A percentile compares a stretch with the other conserved stretches of the same genome.
Evolutionary conservation across 2,888 invertebrate species (phyloP).

Genomic region (Thelaira solivaga): DNA sequence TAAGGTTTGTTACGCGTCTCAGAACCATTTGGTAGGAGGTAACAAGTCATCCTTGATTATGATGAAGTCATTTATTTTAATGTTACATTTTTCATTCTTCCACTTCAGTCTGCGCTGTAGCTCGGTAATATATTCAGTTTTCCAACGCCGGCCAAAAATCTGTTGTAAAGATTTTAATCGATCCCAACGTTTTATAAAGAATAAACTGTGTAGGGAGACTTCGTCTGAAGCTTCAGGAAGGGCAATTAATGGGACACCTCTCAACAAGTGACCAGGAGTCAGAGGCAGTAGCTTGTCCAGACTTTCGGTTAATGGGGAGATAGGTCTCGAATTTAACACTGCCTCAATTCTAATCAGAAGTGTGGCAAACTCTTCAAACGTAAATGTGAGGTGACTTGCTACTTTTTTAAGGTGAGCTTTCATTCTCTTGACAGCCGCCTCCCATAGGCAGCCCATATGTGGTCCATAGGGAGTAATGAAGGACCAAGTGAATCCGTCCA

Average conservation of each 20-base stretch:
- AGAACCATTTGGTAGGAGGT: not conserved
- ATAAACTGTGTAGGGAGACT: not conserved
- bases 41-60: not conserved
- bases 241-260: not conserved
- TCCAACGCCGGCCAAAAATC: not conserved
- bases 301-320: not conserved
- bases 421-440: not conserved
- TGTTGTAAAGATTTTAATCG: not conserved
- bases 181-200: constrained; percentile 3
- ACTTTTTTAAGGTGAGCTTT: not conserved
- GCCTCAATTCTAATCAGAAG: not conserved
- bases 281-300: not conserved
- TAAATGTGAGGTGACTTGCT: not conserved
- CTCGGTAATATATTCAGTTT: constrained; percentile 1
- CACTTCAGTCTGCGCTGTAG: not conserved
- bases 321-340: not conserved
- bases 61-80: not conserved
- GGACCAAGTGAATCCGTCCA: too few species aligned
- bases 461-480: too few species aligned
- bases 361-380: not conserved
- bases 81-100: not conserved
- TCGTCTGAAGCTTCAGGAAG: not conserved
- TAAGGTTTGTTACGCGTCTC: not conserved
- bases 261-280: not conserved
- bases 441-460: not conserved